Evolutionary conservation across 2,113 vertebrate species (phyloP).

Genomic region (Blennius ocellaris): DNA sequence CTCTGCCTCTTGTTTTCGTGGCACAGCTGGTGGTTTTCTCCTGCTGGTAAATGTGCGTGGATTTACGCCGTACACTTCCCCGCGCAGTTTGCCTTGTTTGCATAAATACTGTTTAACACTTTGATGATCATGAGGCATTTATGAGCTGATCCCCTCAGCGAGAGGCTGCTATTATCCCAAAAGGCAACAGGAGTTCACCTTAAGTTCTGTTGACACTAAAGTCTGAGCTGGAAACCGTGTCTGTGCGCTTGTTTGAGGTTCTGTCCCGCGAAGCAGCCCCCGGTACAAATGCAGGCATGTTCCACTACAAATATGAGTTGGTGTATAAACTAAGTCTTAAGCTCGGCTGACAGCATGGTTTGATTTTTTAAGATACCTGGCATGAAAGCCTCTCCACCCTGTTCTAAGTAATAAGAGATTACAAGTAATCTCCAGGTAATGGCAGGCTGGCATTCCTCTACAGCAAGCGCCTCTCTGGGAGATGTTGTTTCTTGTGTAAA

Average conservation of each 20-base stretch:
- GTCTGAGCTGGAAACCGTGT: constrained; percentile 61
- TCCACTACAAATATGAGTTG: constrained; percentile 63
- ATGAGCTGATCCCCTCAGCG: constrained; percentile 60
- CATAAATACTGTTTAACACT: constrained; percentile 67
- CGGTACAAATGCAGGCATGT: constrained; percentile 80
- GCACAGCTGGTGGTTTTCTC: constrained; percentile 37
- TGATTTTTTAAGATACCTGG: constrained; percentile 77
- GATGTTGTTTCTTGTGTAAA: constrained; percentile 66
- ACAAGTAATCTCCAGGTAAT: constrained; percentile 76
- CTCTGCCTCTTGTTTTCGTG: constrained; percentile 43
- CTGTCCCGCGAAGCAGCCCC: constrained; percentile 49
- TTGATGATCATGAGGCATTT: constrained; percentile 63
- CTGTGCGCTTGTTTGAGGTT: constrained; percentile 55
- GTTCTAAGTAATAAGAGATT: constrained; percentile 83
- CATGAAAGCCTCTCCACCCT: constrained; percentile 80
- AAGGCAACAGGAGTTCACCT: constrained; percentile 56
- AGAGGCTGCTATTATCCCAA: constrained; percentile 57
- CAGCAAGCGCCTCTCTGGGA: constrained; percentile 33
- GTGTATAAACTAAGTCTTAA: constrained; percentile 76
- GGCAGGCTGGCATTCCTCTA: constrained; percentile 66
- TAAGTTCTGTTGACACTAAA: constrained; percentile 66
- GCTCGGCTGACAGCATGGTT: constrained; percentile 78
- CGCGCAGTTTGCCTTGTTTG: constrained; percentile 52
- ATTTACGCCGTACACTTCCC: constrained; percentile 50
- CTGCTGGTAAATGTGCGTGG: constrained; percentile 35